A percentile compares a stretch with the other conserved stretches of the same genome.
These are phyloP conservation scores for Eupithecia pulchellata DNA, from an alignment of 2,888 invertebrate species.

Conservation along the genomic window DNA sequence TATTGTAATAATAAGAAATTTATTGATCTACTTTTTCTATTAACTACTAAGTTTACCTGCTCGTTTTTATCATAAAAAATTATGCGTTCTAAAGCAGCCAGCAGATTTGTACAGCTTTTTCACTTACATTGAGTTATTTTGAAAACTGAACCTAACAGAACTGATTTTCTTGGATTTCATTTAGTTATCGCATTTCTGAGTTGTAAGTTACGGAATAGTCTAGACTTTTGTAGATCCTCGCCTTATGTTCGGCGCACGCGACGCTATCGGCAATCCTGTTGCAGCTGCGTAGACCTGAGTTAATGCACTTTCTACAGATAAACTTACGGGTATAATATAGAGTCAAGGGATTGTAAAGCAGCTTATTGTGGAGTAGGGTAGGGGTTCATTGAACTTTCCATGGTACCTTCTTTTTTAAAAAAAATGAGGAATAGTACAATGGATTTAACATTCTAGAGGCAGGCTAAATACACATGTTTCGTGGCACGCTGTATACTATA, in stretches of 20 bases:
- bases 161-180: background rate
- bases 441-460: too few species aligned
- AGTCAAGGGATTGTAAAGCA: background rate
- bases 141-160: background rate
- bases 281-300: constrained; percentile 61
- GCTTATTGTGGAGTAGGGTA: background rate
- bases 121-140: background rate
- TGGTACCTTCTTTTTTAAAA: background rate
- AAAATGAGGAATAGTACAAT: too few species aligned
- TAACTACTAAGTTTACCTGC: too few species aligned
- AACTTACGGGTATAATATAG: constrained; percentile 4
- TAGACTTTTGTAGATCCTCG: constrained; percentile 17
- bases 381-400: background rate
- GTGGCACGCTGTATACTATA: too few species aligned
- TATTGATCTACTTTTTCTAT: too few species aligned
- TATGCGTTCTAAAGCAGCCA: background rate
- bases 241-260: constrained; percentile 53
- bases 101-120: background rate
- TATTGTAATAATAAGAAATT: too few species aligned
- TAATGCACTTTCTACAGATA: constrained; percentile 48
- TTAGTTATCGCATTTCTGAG: background rate
- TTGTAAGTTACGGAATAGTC: background rate
- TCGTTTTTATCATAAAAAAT: too few species aligned
- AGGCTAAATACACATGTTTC: too few species aligned
- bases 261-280: constrained; percentile 50